Percentiles rank a stretch among this genome's conserved stretches.
phyloP scores from a whole-genome alignment of 2,888 invertebrate species.

The Sphaerophoria rueppellii region DNA sequence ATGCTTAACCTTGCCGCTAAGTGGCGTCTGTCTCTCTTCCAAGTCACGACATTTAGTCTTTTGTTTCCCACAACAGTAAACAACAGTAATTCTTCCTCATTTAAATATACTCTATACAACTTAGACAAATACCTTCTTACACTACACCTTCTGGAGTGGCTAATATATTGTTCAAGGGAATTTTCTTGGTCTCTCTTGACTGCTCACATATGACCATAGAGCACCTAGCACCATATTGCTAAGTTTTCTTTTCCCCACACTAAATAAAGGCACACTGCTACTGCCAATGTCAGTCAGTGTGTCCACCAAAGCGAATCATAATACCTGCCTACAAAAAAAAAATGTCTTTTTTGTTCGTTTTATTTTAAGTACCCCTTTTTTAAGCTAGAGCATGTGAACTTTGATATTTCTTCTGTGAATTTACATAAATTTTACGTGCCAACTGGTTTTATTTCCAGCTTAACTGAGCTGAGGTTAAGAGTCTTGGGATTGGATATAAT shows the following conservation, averaged over 20 bases:
- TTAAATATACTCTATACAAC: neutral
- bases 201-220: conserved; percentile 60
- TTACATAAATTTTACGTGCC: conserved; percentile 27
- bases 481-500: neutral
- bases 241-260: neutral
- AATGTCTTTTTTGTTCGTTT: conserved; percentile 1
- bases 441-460: conserved; percentile 18
- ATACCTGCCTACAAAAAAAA: neutral
- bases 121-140: neutral
- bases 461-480: conserved; percentile 19
- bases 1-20: neutral
- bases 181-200: conserved; percentile 48
- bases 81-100: conserved; percentile 1
- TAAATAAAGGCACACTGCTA: neutral
- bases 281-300: conserved; percentile 25
- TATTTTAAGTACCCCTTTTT: neutral
- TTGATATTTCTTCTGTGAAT: conserved; percentile 6
- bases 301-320: conserved; percentile 59
- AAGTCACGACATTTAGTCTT: too few species aligned
- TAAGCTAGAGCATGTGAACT: conserved; percentile 43
- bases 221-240: conserved; percentile 24
- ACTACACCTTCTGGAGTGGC: conserved; percentile 20
- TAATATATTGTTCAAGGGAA: conserved; percentile 37
- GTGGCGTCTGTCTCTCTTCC: neutral
- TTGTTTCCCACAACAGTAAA: conserved; percentile 18